phyloP scores from a whole-genome alignment of 2,113 vertebrate species.

The Forbesichthys agassizii region DNA sequence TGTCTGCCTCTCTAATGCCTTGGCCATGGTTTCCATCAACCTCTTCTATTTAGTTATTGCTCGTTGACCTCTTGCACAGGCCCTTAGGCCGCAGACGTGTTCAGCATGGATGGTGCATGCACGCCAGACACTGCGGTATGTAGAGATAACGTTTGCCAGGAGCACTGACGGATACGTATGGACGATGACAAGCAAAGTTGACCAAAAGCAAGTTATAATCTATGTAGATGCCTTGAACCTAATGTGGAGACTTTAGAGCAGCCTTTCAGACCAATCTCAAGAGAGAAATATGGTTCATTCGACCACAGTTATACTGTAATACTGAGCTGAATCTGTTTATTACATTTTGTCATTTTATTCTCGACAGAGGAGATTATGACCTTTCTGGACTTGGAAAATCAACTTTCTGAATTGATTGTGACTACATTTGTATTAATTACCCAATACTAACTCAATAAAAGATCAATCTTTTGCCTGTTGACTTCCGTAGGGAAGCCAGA shows the following conservation, averaged over 20 bases:
- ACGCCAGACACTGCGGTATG: slow-evolving; percentile 48
- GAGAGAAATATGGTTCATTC: slow-evolving; percentile 9
- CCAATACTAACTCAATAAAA: too few species aligned
- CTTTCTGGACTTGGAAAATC: too few species aligned
- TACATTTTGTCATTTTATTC: not conserved
- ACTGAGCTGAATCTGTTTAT: not conserved
- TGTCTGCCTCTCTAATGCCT: slow-evolving; percentile 1
- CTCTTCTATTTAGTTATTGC: slow-evolving; percentile 25
- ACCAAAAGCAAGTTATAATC: slow-evolving; percentile 37
- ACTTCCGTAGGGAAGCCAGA: too few species aligned
- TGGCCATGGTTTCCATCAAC: not conserved
- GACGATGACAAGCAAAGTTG: slow-evolving; percentile 48
- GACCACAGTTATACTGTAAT: not conserved
- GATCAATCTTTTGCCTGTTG: too few species aligned
- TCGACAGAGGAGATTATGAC: not conserved
- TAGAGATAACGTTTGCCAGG: slow-evolving; percentile 50
- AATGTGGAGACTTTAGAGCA: not conserved
- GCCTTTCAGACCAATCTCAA: slow-evolving; percentile 19
- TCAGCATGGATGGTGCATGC: slow-evolving; percentile 49
- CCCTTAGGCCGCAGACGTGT: slow-evolving; percentile 54
- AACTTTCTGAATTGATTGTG: too few species aligned
- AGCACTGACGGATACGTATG: slow-evolving; percentile 57
- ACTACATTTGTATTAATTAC: too few species aligned
- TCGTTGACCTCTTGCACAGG: slow-evolving; percentile 31
- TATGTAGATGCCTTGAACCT: slow-evolving; percentile 31